A percentile compares a stretch with the other conserved stretches of the same genome.
Conservation (phyloP, 1,140 invertebrate genomes). For the Teleogryllus occipitalis region DNA sequence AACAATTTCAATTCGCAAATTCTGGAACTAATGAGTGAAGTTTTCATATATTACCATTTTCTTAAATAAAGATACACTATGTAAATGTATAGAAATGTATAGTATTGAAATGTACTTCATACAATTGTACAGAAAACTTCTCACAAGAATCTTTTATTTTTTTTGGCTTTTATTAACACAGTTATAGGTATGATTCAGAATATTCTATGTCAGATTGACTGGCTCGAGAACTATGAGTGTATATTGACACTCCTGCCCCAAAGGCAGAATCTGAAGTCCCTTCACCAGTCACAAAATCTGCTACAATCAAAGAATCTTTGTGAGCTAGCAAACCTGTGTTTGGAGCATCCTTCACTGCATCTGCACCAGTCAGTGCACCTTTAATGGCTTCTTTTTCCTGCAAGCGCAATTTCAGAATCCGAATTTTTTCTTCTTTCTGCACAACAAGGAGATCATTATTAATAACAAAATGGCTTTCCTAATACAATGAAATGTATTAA, state of each 20-base stretch:
- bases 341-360: constrained; percentile 1
- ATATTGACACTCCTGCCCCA: constrained; percentile 58
- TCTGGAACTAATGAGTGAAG: too few relatives aligned
- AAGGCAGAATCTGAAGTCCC: constrained; percentile 67
- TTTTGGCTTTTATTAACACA: background rate
- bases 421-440: constrained; percentile 85
- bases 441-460: constrained; percentile 24
- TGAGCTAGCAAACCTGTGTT: constrained; percentile 20
- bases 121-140: background rate
- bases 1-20: too few relatives aligned
- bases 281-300: constrained; percentile 64
- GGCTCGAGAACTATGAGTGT: constrained; percentile 66
- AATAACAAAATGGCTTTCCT: background rate
- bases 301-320: constrained; percentile 49
- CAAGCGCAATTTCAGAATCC: constrained; percentile 64
- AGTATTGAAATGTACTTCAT: background rate
- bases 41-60: too few relatives aligned
- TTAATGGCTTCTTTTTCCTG: constrained; percentile 59
- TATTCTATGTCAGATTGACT: constrained; percentile 77
- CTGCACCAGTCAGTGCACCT: constrained; percentile 25
- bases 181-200: constrained; percentile 77
- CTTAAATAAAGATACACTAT: too few relatives aligned
- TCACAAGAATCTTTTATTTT: background rate
- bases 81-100: background rate
- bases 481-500: too few relatives aligned